Evolutionary conservation across 2,888 invertebrate genomes (phyloP).

Genomic region (Mystacides longicornis): DNA sequence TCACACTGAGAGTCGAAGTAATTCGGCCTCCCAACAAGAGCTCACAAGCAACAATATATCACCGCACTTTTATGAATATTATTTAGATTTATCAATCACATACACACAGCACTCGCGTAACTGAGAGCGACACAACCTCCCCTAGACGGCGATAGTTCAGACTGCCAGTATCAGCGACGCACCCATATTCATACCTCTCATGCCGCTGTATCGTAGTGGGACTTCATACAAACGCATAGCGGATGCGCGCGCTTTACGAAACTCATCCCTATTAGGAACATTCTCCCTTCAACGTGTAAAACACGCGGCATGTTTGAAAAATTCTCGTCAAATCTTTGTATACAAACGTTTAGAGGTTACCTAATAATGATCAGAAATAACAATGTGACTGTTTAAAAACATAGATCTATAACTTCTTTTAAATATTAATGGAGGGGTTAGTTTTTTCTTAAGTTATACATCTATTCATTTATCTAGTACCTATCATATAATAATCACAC

Average conservation of each 20-base stretch:
- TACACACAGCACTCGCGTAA: slow-evolving; percentile 1
- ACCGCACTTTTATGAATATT: slow-evolving; percentile 18
- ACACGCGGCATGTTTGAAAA: not conserved
- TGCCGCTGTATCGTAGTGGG: slow-evolving; percentile 5
- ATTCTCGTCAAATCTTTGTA: not conserved
- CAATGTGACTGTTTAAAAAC: too few species aligned
- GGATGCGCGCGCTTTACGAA: slow-evolving; percentile 13
- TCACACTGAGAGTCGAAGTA: slow-evolving; percentile 36
- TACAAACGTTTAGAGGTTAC: too few species aligned
- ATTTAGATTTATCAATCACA: slow-evolving; percentile 18
- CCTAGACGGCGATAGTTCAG: not conserved
- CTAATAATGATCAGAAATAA: too few species aligned
- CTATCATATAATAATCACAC: too few species aligned
- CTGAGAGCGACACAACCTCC: slow-evolving; percentile 17
- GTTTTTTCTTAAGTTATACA: too few species aligned
- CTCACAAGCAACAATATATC: slow-evolving; percentile 30
- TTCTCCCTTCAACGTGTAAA: not conserved
- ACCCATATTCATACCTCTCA: slow-evolving; percentile 18
- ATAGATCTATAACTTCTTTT: too few species aligned
- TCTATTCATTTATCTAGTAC: too few species aligned
- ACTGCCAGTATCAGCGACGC: slow-evolving; percentile 20
- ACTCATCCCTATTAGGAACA: not conserved
- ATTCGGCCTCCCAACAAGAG: slow-evolving; percentile 19
- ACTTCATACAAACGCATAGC: not conserved
- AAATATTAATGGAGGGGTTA: too few species aligned